Evolutionary conservation across 2,888 invertebrate species (phyloP).

Genomic region (Herminia tarsipennalis): DNA sequence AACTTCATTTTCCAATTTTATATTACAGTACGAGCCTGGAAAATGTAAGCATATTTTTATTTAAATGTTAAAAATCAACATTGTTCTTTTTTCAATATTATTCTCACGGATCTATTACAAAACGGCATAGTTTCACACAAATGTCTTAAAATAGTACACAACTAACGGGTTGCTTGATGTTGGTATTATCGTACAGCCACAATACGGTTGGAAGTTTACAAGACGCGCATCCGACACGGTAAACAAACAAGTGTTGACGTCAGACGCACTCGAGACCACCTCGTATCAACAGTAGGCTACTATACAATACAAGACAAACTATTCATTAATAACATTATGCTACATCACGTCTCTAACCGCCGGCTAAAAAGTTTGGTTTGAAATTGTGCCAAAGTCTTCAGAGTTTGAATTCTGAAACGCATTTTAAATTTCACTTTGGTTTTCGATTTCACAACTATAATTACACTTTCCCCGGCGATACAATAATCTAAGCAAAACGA

Average conservation of each 20-base stretch:
- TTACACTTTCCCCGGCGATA: too few species aligned
- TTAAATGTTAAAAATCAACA: background rate
- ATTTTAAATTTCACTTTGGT: too few species aligned
- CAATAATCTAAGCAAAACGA: too few species aligned
- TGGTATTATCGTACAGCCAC: slow-evolving; percentile 60
- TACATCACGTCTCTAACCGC: slow-evolving; percentile 3
- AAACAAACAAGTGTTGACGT: slow-evolving; percentile 78
- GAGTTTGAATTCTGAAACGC: slow-evolving; percentile 1
- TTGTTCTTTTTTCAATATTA: background rate
- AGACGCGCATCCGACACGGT: slow-evolving; percentile 68
- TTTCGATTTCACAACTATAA: too few species aligned
- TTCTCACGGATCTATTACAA: background rate
- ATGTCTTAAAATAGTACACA: slow-evolving; percentile 8
- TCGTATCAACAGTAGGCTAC: slow-evolving; percentile 14
- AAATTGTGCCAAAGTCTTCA: slow-evolving; percentile 7
- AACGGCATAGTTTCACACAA: background rate
- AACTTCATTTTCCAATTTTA: slow-evolving; percentile 42
- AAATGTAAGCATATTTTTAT: background rate
- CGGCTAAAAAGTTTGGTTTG: slow-evolving; percentile 7
- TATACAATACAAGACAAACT: slow-evolving; percentile 8
- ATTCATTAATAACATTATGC: slow-evolving; percentile 25
- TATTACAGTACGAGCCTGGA: slow-evolving; percentile 13
- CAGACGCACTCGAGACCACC: slow-evolving; percentile 49
- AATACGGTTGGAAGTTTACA: slow-evolving; percentile 78
- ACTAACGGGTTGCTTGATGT: slow-evolving; percentile 6